Evolutionary conservation across 2,113 vertebrate species (phyloP).

Genomic region (Condylura cristata): DNA sequence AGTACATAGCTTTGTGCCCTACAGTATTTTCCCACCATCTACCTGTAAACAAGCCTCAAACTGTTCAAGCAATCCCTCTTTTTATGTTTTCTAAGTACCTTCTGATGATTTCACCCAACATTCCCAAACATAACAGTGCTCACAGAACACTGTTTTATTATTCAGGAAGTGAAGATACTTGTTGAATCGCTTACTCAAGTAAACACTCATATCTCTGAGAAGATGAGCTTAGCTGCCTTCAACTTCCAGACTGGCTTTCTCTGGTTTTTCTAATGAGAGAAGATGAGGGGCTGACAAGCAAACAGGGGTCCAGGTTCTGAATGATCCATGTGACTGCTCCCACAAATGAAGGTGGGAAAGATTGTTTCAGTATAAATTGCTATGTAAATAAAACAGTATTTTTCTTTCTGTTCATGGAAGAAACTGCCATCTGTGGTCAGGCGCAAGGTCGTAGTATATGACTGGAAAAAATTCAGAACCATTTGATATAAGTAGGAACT

Average conservation of each 20-base stretch:
- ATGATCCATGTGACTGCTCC: accelerated
- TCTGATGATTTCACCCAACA: background rate
- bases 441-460: background rate
- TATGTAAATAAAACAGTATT: background rate
- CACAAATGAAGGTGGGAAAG: background rate
- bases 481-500: background rate
- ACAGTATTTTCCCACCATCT: background rate
- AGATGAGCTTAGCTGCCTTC: background rate
- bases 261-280: background rate
- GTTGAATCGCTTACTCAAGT: background rate
- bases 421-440: background rate
- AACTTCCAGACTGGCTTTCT: background rate
- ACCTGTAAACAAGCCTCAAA: background rate
- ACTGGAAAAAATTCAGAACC: background rate
- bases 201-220: background rate
- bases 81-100: slow-evolving; percentile 7
- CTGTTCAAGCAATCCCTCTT: background rate
- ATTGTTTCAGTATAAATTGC: background rate
- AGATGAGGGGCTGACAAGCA: background rate
- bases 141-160: background rate
- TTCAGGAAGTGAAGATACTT: background rate
- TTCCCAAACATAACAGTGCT: background rate
- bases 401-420: background rate
- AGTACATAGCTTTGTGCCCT: background rate
- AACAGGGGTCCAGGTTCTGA: background rate